Evolutionary conservation across 2,113 vertebrate species (phyloP).

Genomic region (Pteruthius melanotis): DNA sequence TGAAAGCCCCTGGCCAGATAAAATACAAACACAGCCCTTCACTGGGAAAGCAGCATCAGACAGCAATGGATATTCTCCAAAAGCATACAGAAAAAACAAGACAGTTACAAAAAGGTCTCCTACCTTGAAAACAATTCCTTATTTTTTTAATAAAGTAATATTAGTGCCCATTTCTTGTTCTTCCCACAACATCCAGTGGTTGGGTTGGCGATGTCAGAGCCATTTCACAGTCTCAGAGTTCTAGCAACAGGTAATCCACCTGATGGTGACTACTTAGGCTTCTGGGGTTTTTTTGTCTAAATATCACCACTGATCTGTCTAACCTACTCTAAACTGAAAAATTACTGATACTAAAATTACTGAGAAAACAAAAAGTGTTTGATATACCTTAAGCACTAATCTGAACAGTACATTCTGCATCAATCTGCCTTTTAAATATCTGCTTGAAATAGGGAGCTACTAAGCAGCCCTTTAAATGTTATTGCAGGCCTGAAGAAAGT

Average conservation of each 20-base stretch:
- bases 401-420: background rate
- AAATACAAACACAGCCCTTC: background rate
- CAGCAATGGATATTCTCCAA: background rate
- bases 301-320: background rate
- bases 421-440: background rate
- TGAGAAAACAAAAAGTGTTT: background rate
- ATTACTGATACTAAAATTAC: background rate
- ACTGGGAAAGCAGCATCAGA: accelerated
- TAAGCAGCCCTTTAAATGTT: background rate
- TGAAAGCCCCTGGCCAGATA: background rate
- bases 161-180: background rate
- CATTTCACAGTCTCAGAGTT: background rate
- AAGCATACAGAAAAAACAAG: background rate
- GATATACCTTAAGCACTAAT: no score
- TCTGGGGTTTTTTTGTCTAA: background rate
- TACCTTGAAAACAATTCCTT: accelerated
- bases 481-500: background rate
- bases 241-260: background rate
- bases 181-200: accelerated
- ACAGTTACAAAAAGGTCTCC: background rate
- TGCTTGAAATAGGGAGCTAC: background rate
- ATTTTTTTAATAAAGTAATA: background rate
- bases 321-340: background rate
- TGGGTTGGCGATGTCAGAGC: accelerated
- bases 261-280: background rate